These are phyloP conservation scores for Lissocephala sabroskyi DNA, from an alignment of 2,888 invertebrate genomes.

Conservation along the genomic window DNA sequence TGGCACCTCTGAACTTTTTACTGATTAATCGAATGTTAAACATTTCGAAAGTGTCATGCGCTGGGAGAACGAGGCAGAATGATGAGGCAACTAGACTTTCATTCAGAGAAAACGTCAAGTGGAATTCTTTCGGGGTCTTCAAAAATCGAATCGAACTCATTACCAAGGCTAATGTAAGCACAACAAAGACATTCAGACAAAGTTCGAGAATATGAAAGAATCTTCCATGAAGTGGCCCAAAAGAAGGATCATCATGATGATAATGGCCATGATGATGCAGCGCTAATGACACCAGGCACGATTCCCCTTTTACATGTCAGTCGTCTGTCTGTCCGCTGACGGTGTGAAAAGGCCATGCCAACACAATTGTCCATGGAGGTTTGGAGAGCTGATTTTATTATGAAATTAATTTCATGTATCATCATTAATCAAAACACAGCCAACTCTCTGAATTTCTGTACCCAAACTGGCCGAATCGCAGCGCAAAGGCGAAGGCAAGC, in stretches of 20 bases:
- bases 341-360: conserved; percentile 59
- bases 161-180: conserved; percentile 68
- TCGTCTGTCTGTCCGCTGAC: too few relatives aligned
- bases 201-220: conserved; percentile 26
- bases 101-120: too few relatives aligned
- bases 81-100: not conserved
- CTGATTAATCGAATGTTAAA: not conserved
- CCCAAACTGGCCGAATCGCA: too few relatives aligned
- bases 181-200: conserved; percentile 61
- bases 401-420: conserved; percentile 71
- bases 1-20: not conserved
- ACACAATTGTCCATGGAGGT: conserved; percentile 46
- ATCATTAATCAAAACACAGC: conserved; percentile 70
- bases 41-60: conserved; percentile 19
- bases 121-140: conserved; percentile 55
- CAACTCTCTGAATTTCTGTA: too few relatives aligned
- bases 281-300: conserved; percentile 50
- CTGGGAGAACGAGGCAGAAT: conserved; percentile 9
- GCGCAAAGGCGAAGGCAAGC: too few relatives aligned
- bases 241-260: too few relatives aligned
- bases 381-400: conserved; percentile 65
- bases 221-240: not conserved
- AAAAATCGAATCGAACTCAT: conserved; percentile 57
- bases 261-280: conserved; percentile 52
- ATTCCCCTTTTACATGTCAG: too few relatives aligned